Base-by-base conservation (phyloP, 2,113 vertebrate species). In the Gavia stellata region DNA sequence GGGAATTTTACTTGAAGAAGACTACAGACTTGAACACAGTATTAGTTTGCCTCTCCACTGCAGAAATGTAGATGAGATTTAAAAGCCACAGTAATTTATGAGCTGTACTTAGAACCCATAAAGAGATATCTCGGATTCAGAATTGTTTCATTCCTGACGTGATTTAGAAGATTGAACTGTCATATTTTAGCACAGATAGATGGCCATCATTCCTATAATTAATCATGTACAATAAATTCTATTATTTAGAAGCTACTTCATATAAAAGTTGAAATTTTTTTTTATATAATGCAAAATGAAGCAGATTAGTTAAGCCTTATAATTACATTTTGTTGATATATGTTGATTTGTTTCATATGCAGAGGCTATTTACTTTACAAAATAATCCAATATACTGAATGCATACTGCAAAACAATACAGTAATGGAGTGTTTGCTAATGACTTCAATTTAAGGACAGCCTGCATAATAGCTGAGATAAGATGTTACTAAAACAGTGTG, bases 121-220 rank as follows among this genome's bases (percentile, higher is more conserved):
- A 96, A 95, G n/a, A 58, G 44, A 91, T 79, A 80, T 73, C 78
- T 96, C 3, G 0, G 34, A 44, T 82, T 93, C 91, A 94, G 92
- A 96, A 95, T 94, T 87, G 82, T 87, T 95, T 94, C 93, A 92
- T 95, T 95, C 96, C 31, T 91, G 53, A 94, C 93, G 91, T 21
- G 49, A 96, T 97, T 97, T 96, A 92, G 86, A 95, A 95, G 94
- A 97, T 96, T 97, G 96, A 97, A 95, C 86, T 96, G 94, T 96
- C 90, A 85, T 95, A 88, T 88, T 94, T 96, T 91, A 92, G 68
- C 81, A 78, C 66, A 92, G 94, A 95, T 92, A 88, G 66, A 97
- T 95, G 93, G 70, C 38, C 58, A 80, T 63, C 77, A 81, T 87
- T 78, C 45, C 80, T 90, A 79, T 91, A 97, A 97, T 97, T 96